Percentiles rank a stretch among this genome's conserved stretches.
Evolutionary conservation across 2,888 invertebrate species (phyloP).

Genomic region (Diarsia brunnea): DNA sequence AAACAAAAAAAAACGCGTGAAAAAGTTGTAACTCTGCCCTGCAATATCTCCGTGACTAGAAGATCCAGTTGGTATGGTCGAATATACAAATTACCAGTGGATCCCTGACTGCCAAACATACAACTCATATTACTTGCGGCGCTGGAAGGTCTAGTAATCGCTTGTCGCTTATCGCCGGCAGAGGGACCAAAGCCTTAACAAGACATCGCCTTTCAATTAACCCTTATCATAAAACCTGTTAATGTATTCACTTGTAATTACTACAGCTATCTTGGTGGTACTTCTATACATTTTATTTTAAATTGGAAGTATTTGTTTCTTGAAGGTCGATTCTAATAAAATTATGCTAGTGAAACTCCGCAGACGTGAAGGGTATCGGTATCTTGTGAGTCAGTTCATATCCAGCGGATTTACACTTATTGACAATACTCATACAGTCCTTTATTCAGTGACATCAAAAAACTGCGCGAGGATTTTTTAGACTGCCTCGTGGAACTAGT

Average conservation of each 20-base stretch:
- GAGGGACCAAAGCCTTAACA: neutral
- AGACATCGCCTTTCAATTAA: constrained; percentile 8
- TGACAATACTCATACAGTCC: neutral
- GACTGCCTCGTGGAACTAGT: too few species aligned
- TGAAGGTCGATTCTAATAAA: neutral
- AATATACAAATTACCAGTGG: neutral
- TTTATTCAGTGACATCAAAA: neutral
- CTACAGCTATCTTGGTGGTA: neutral
- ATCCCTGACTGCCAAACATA: neutral
- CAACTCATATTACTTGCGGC: neutral
- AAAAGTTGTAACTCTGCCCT: neutral
- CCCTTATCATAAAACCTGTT: constrained; percentile 5
- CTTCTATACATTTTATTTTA: neutral
- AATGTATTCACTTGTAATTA: neutral
- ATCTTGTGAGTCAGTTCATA: neutral
- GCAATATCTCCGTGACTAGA: neutral
- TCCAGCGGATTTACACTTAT: neutral
- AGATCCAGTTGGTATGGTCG: neutral
- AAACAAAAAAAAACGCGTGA: neutral
- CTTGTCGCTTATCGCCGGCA: neutral
- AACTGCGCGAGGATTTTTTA: neutral
- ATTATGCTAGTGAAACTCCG: neutral
- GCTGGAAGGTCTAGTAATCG: neutral
- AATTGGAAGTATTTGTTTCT: neutral
- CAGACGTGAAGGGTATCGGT: neutral